Percentiles rank a stretch among this genome's conserved stretches.
These are phyloP conservation scores for Cepphus grylle DNA, from an alignment of 2,113 vertebrate genomes.

Conservation along the genomic window DNA sequence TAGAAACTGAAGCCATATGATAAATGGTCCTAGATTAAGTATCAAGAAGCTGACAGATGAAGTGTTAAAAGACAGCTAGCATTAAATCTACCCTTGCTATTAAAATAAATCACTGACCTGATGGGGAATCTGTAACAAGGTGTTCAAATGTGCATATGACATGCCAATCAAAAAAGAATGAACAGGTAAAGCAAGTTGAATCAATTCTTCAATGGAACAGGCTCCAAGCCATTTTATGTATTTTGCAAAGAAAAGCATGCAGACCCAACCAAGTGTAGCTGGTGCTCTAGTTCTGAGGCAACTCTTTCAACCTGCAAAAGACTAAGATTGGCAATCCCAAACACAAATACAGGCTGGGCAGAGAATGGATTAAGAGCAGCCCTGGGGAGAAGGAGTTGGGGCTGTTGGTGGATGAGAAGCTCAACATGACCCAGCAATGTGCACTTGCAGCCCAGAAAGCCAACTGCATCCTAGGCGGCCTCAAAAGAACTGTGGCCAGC, in stretches of 20 bases:
- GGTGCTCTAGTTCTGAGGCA: not conserved
- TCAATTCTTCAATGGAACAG: not conserved
- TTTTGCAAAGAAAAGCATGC: not conserved
- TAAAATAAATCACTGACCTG: not conserved
- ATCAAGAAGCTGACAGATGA: not conserved
- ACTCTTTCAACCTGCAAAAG: not conserved
- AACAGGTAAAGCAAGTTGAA: not conserved
- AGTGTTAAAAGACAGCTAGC: not conserved
- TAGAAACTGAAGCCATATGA: not conserved
- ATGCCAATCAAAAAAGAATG: not conserved
- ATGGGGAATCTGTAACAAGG: not conserved
- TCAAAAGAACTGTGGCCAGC: not conserved
- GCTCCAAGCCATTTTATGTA: not conserved
- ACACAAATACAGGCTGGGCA: not conserved
- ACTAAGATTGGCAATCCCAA: not conserved
- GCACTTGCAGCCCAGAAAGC: not conserved
- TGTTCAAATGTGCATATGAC: not conserved
- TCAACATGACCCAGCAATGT: not conserved
- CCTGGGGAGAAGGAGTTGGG: not conserved
- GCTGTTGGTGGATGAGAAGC: not conserved
- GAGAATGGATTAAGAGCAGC: not conserved
- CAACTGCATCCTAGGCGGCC: too few relatives aligned
- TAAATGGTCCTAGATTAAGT: not conserved
- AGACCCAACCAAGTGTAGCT: not conserved
- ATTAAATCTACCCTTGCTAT: not conserved